Evolutionary conservation across 2,888 invertebrate species (phyloP), one percentile per base, ranked within the genome.

Genomic region (Amphimallon solstitiale): DNA sequence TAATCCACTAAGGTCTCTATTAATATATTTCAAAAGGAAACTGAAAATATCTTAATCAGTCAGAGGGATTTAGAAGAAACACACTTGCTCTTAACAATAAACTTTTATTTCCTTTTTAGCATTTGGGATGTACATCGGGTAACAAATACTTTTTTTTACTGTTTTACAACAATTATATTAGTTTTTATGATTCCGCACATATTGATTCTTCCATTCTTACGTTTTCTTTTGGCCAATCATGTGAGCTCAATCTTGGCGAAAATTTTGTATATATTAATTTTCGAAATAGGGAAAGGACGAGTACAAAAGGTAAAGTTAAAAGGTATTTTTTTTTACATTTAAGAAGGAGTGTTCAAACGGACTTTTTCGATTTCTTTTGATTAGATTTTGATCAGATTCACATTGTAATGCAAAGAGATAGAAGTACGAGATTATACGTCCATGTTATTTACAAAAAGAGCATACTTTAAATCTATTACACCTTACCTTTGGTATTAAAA

Each of bases 131-230:
- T 73, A 74, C 74, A 73, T 68, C 71, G 75, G 75, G 76, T 77
- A 77, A 77, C 76, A 77, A 77, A 77, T 75, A 77, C 71, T 67
- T 70, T 71, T 73, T 69, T 69, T 71, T 64, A n/a, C 69, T 63
- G 70, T 63, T 70, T 70, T 76, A 76, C 76, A 76, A 76, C 76
- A 75, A 75, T 68, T 66, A 66, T 23, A 61, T 63, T 56, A 56
- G n/a, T 45, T 35, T 37, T 48, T 49, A 35, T n/a, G 35, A 40
- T 56, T 56, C 29, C 56, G 56, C 40, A 56, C 52, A 52, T 52
- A 43, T 51, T 52, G 37, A 54, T 54, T 63, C 45, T 12, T 38
- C 23, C 48, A 52, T 45, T 52, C 29, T 52, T 35, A 3, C 29
- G 5, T 29, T 29, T 29, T n/a, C n/a, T 9, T 29, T 29, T 29